Percentiles rank a stretch among this genome's conserved stretches.
These are phyloP conservation scores for Trachymyrmex cornetzi DNA, from an alignment of 1,140 invertebrate genomes.

Conservation along the genomic window DNA sequence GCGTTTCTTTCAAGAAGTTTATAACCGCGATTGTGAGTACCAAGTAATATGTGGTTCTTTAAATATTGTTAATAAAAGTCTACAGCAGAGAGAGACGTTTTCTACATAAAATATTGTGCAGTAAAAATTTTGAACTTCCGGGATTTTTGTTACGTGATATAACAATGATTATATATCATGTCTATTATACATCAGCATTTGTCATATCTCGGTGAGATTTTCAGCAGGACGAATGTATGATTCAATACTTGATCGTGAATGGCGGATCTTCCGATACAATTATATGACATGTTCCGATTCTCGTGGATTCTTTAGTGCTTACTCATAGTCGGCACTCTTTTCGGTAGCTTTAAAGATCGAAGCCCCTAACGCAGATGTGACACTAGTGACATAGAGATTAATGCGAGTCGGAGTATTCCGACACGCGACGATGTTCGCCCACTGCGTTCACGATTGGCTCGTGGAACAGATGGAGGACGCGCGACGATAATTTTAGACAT, in stretches of 20 bases:
- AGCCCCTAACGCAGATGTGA: not conserved
- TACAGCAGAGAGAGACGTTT: not conserved
- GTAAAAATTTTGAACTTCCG: not conserved
- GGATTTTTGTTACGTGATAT: not conserved
- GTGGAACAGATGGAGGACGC: constrained; percentile 35
- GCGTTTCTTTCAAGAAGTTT: not conserved
- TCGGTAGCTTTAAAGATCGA: not conserved
- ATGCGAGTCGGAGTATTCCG: not conserved
- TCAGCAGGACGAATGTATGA: not conserved
- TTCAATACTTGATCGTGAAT: not conserved
- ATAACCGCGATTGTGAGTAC: too few relatives aligned
- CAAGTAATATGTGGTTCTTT: not conserved
- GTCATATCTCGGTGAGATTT: not conserved
- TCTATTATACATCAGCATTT: not conserved
- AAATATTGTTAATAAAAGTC: not conserved
- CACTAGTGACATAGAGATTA: constrained; percentile 8
- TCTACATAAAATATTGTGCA: not conserved
- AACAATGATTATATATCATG: not conserved
- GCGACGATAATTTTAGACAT: constrained; percentile 44
- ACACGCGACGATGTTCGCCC: constrained; percentile 2
- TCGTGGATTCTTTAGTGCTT: not conserved
- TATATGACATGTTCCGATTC: not conserved
- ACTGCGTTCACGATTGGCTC: constrained; percentile 19
- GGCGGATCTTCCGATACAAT: not conserved
- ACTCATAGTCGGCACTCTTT: not conserved